Evolutionary conservation across 1,140 invertebrate genomes (phyloP).

Genomic region (Macrosteles quadrilineatus): DNA sequence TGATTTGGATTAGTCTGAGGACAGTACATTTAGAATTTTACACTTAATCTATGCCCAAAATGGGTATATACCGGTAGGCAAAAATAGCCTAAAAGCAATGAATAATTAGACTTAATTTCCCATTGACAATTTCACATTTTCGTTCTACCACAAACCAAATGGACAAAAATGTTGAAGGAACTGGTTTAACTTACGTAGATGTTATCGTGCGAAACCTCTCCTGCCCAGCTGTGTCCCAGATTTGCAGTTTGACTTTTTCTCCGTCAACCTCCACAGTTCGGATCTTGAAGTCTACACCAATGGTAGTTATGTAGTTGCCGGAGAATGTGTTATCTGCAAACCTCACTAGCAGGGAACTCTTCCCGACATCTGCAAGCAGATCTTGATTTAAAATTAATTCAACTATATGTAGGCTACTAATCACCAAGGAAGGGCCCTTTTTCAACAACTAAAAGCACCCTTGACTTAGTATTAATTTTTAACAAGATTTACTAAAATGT

Average conservation of each 20-base stretch:
- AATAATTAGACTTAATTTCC: no score
- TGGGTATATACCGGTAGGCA: no score
- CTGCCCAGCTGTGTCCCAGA: slow-evolving; percentile 96
- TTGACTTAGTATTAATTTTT: no score
- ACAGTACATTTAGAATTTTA: no score
- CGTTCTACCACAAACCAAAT: no score
- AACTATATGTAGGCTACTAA: neutral
- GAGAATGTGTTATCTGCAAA: slow-evolving; percentile 99
- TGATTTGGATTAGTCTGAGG: no score
- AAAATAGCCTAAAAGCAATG: no score
- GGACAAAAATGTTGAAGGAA: no score
- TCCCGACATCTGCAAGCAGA: slow-evolving; percentile 85
- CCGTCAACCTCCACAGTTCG: slow-evolving; percentile 93
- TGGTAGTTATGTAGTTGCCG: slow-evolving; percentile 98
- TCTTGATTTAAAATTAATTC: slow-evolving; percentile 21
- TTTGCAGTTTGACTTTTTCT: slow-evolving; percentile 96
- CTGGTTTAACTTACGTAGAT: slow-evolving; percentile 79
- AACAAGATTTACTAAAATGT: no score
- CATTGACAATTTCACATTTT: no score
- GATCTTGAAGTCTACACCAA: slow-evolving; percentile 99
- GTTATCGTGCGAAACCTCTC: slow-evolving; percentile 96
- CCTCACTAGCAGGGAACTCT: slow-evolving; percentile 94
- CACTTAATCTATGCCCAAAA: no score
- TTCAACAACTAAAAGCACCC: no score
- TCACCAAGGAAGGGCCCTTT: neutral